These are phyloP conservation scores for Okamejei kenojei DNA, from an alignment of 2,797 vertebrate genomes.

Conservation along the genomic window DNA sequence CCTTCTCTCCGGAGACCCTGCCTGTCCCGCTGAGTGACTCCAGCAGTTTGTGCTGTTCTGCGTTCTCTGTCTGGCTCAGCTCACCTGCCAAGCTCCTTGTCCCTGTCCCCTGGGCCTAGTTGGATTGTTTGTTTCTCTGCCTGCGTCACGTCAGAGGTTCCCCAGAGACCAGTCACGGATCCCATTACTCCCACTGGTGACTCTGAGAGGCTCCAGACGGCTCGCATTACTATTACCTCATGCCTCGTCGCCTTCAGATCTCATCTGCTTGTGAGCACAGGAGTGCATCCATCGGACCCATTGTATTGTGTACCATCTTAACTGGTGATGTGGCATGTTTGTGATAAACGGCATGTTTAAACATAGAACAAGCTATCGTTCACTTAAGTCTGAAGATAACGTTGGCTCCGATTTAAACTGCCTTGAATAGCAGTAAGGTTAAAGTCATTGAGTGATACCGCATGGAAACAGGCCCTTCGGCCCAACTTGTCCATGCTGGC, in stretches of 20 bases:
- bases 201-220: slow-evolving; percentile 5
- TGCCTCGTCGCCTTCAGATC: not conserved
- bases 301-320: not conserved
- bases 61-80: not conserved
- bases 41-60: too few relatives aligned
- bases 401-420: not conserved
- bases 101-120: not conserved
- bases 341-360: not conserved
- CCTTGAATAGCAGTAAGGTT: not conserved
- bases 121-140: slow-evolving; percentile 2
- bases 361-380: not conserved
- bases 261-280: not conserved
- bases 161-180: not conserved
- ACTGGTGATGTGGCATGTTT: not conserved
- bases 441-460: too few relatives aligned
- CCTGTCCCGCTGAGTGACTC: too few relatives aligned
- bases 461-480: too few relatives aligned
- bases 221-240: not conserved
- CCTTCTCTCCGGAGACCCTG: too few relatives aligned
- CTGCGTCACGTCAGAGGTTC: not conserved
- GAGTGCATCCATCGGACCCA: not conserved
- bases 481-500: too few relatives aligned
- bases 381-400: too few relatives aligned
- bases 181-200: not conserved
- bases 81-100: not conserved